Evolutionary conservation across 2,797 vertebrate genomes (phyloP).

Genomic region (Muraenolepis orangiensis): DNA sequence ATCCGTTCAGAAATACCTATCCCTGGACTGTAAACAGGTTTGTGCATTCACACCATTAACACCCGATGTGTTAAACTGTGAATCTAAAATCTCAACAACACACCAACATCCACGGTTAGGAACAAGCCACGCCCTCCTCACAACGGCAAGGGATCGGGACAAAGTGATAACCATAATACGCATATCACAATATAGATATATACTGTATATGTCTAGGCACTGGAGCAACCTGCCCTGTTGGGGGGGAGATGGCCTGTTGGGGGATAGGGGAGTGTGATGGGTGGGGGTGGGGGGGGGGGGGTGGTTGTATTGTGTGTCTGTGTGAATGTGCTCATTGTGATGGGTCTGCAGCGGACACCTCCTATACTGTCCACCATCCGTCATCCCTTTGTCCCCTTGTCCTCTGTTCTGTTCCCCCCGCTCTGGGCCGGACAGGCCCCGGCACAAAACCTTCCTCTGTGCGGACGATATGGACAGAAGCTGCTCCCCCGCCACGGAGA

Average conservation of each 20-base stretch:
- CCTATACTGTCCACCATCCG: constrained; percentile 73
- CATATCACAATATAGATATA: too few relatives aligned
- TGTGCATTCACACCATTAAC: neutral
- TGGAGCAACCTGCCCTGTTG: too few relatives aligned
- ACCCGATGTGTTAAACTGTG: neutral
- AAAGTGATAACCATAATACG: neutral
- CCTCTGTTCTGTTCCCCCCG: constrained; percentile 59
- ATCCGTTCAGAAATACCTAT: neutral
- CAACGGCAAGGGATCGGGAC: neutral
- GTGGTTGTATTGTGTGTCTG: constrained; percentile 68
- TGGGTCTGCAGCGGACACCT: constrained; percentile 65
- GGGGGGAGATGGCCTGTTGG: neutral
- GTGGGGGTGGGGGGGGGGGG: neutral
- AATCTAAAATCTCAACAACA: neutral
- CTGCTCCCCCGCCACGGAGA: constrained; percentile 51
- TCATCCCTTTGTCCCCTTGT: constrained; percentile 78
- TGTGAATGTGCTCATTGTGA: constrained; percentile 76
- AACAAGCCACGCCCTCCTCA: neutral
- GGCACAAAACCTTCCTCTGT: constrained; percentile 74
- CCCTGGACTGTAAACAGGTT: neutral
- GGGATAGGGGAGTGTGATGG: constrained; percentile 22
- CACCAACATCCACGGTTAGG: neutral
- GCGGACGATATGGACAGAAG: constrained; percentile 67
- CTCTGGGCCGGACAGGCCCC: constrained; percentile 42
- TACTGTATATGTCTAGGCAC: too few relatives aligned